Conservation (phyloP, 92 coral and sea anemone genomes). For the Blastomussa wellsi region DNA sequence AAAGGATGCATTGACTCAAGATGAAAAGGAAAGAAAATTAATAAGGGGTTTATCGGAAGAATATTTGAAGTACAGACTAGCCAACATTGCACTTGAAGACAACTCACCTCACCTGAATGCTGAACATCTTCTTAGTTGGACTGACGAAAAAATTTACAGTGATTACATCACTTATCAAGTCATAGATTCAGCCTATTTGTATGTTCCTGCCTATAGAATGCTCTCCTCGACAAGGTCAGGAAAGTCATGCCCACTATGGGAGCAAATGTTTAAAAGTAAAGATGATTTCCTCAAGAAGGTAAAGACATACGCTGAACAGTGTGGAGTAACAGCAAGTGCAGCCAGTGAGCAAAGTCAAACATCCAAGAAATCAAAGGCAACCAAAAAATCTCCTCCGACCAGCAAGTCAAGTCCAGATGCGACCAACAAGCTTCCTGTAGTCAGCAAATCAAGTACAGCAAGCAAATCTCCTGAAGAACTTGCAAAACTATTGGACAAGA, state of each 20-base stretch:
- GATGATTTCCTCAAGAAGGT: background rate
- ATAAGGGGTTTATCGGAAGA: conserved; percentile 2
- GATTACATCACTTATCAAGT: conserved; percentile 54
- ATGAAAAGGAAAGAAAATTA: conserved; percentile 15
- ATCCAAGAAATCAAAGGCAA: no score
- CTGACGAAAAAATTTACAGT: conserved; percentile 30
- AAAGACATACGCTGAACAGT: background rate
- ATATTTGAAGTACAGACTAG: conserved; percentile 37
- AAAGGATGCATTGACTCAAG: background rate
- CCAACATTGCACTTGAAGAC: background rate
- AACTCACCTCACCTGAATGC: background rate
- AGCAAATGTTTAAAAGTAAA: conserved; percentile 14
- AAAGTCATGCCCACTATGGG: background rate
- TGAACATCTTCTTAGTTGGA: background rate
- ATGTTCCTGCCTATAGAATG: conserved; percentile 43
- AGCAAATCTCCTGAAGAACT: background rate
- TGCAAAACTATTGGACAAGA: background rate
- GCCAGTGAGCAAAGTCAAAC: no score
- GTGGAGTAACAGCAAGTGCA: background rate
- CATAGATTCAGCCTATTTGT: conserved; percentile 43
- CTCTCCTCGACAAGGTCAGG: conserved; percentile 5
- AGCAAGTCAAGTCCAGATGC: background rate
- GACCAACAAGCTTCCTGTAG: no score
- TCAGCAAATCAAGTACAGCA: background rate
- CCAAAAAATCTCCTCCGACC: background rate